phyloP scores from a whole-genome alignment of 2,113 vertebrate genomes.

The Mormoops blainvillei region DNA sequence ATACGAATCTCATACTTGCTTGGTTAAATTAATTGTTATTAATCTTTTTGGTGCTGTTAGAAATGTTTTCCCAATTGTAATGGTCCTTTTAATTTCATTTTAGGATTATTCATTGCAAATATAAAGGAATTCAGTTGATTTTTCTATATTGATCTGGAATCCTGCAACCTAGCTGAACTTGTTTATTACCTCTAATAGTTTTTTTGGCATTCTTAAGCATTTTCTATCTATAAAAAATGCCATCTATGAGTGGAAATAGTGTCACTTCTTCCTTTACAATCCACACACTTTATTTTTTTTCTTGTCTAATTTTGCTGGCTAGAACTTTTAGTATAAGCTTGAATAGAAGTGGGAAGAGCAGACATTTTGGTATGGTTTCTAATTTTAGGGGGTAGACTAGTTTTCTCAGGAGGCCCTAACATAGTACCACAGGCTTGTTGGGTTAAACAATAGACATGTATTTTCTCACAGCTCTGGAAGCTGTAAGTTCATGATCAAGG shows the following conservation, averaged over 20 bases:
- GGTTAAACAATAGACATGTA: neutral
- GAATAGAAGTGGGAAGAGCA: neutral
- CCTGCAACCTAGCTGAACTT: neutral
- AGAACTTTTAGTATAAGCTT: neutral
- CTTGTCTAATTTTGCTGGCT: neutral
- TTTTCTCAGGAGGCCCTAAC: neutral
- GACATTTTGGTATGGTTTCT: neutral
- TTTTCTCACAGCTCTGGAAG: neutral
- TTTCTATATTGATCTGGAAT: neutral
- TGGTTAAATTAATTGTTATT: neutral
- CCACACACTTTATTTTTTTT: neutral
- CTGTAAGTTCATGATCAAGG: neutral
- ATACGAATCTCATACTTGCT: neutral
- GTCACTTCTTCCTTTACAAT: neutral
- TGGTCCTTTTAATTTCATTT: neutral
- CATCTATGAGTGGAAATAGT: neutral
- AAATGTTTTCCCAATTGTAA: neutral
- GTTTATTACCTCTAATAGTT: neutral
- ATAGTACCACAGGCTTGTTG: neutral
- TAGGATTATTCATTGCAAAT: neutral
- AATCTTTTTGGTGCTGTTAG: neutral
- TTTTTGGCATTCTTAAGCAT: neutral
- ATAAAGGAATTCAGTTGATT: neutral
- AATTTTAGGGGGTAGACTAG: neutral
- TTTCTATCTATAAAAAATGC: neutral